phyloP scores from a whole-genome alignment of 2,113 vertebrate genomes.

The Nothoprocta perdicaria region DNA sequence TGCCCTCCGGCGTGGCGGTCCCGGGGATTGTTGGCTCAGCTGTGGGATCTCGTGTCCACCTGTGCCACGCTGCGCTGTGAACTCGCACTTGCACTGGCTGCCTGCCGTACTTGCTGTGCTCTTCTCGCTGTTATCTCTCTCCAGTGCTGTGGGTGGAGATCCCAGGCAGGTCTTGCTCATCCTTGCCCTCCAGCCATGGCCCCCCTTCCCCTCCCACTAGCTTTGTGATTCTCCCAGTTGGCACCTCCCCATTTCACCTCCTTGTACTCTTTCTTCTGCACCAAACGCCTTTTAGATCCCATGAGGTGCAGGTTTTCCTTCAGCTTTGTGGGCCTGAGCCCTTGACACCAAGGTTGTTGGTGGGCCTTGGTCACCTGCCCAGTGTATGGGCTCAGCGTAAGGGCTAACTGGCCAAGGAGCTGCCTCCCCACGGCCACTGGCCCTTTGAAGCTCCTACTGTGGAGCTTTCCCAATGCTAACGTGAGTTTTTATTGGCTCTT shows the following conservation, averaged over 20 bases:
- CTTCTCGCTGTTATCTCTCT: neutral
- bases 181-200: accelerated
- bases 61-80: neutral
- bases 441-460: neutral
- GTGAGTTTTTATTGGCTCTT: neutral
- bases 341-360: neutral
- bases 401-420: too few relatives aligned
- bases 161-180: accelerated
- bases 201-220: neutral
- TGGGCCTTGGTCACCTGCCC: neutral
- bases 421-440: neutral
- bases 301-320: neutral
- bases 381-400: too few relatives aligned
- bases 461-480: neutral
- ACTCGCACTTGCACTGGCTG: neutral
- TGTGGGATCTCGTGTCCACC: neutral
- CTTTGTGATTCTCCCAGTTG: neutral
- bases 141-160: neutral
- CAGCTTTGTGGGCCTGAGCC: neutral
- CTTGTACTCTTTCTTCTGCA: neutral
- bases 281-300: neutral
- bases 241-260: neutral
- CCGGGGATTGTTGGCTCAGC: neutral
- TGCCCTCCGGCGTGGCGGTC: accelerated
- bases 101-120: neutral